A percentile compares a stretch with the other conserved stretches of the same genome.
phyloP scores from a whole-genome alignment of 2,113 vertebrate genomes.

The Synchiropus splendidus region DNA sequence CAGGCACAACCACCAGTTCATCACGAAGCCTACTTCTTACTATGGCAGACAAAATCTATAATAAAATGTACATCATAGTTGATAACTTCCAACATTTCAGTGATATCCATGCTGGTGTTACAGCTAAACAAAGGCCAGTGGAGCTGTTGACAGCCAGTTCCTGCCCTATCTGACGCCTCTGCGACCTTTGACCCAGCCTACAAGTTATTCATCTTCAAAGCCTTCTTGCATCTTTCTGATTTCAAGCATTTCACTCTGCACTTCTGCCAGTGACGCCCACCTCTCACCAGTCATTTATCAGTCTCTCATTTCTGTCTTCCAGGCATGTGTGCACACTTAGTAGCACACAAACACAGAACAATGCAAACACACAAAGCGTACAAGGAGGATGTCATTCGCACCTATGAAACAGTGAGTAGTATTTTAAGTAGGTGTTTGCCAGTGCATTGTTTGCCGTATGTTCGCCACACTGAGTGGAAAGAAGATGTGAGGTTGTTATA shows the following conservation, averaged over 20 bases:
- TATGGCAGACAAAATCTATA: too few species aligned
- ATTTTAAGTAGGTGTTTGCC: constrained; percentile 33
- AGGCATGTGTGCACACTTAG: constrained; percentile 2
- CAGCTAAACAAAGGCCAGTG: constrained; percentile 1
- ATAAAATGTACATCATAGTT: too few species aligned
- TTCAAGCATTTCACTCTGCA: constrained; percentile 7
- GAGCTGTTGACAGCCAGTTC: constrained; percentile 35
- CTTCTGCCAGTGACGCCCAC: constrained; percentile 7
- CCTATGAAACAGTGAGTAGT: constrained; percentile 27
- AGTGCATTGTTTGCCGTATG: constrained; percentile 4
- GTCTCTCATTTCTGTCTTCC: constrained; percentile 2
- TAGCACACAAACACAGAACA: constrained; percentile 1
- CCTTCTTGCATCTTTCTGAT: constrained; percentile 4
- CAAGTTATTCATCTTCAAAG: constrained; percentile 17
- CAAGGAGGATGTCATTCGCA: constrained; percentile 23
- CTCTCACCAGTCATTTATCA: constrained; percentile 16
- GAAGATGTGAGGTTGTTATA: not conserved
- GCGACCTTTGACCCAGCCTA: constrained; percentile 27
- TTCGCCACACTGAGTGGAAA: constrained; percentile 31
- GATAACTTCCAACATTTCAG: constrained; percentile 3
- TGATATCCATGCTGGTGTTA: constrained; percentile 6
- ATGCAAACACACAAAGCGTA: too few species aligned
- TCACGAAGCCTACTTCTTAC: too few species aligned
- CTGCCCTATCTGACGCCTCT: constrained; percentile 19
- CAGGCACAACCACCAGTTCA: too few species aligned